phyloP scores from a whole-genome alignment of 2,113 vertebrate species.

The Ifrita kowaldi region DNA sequence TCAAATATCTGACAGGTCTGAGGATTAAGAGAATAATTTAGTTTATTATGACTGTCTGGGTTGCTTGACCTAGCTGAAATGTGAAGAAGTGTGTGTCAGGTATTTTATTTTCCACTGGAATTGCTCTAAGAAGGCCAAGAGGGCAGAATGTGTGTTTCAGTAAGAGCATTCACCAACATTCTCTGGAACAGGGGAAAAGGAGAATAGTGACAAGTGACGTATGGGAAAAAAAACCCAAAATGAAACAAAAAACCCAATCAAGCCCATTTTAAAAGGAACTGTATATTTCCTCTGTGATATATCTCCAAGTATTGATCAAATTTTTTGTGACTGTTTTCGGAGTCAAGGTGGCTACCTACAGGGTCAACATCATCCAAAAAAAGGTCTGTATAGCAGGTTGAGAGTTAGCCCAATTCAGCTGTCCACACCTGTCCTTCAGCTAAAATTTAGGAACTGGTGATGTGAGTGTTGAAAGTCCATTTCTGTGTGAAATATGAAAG shows the following conservation, averaged over 20 bases:
- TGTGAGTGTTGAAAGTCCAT: background rate
- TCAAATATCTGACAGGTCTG: background rate
- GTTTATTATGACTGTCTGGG: background rate
- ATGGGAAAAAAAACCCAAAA: accelerated
- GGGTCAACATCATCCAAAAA: background rate
- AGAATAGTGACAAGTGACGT: background rate
- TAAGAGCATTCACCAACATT: background rate
- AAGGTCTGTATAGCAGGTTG: background rate
- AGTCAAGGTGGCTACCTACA: background rate
- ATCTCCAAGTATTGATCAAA: background rate
- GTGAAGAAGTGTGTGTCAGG: background rate
- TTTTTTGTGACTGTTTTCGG: background rate
- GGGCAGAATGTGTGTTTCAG: background rate
- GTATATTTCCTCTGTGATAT: background rate
- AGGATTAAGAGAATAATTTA: background rate
- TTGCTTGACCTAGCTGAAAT: background rate
- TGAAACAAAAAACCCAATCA: background rate
- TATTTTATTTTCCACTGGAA: background rate
- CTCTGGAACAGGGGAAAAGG: background rate
- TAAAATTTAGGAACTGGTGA: background rate
- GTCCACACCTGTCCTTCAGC: background rate
- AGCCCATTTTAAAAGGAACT: background rate
- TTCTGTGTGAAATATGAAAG: background rate
- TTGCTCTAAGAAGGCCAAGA: background rate
- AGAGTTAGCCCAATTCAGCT: background rate